A percentile compares a stretch with the other conserved stretches of the same genome.
Evolutionary conservation across 2,113 vertebrate genomes (phyloP).

Genomic region (Chaetodon trifascialis): DNA sequence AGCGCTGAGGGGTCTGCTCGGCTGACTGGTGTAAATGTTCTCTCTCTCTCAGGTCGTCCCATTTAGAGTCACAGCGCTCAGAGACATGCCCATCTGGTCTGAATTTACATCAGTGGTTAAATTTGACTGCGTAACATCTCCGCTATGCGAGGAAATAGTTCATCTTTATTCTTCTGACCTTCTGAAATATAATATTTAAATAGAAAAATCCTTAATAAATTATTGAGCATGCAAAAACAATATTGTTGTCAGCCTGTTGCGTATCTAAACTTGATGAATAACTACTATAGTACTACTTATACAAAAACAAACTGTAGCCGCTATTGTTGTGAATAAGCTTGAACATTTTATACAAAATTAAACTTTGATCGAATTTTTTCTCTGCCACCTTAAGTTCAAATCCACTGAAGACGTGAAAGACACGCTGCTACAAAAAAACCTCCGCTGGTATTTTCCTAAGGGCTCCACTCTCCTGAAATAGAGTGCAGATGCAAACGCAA

Average conservation of each 20-base stretch:
- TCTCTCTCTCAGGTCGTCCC: conserved; percentile 23
- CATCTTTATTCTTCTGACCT: neutral
- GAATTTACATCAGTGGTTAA: conserved; percentile 18
- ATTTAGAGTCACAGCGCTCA: conserved; percentile 30
- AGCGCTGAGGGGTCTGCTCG: conserved; percentile 43
- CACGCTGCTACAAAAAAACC: too few relatives aligned
- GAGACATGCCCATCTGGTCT: conserved; percentile 27
- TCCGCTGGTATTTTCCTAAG: too few relatives aligned
- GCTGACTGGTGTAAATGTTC: conserved; percentile 48
- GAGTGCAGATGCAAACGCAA: neutral
- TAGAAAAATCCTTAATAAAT: neutral
- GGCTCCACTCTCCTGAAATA: neutral
- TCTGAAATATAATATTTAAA: neutral
- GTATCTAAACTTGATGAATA: neutral
- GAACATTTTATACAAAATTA: neutral
- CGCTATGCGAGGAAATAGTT: neutral
- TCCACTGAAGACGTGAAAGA: neutral
- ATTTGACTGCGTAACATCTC: neutral
- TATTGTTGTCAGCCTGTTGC: neutral
- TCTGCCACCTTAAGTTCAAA: neutral
- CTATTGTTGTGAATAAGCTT: too few relatives aligned
- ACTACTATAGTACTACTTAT: neutral
- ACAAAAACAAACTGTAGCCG: neutral
- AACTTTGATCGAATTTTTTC: too few relatives aligned
- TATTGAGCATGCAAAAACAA: neutral